Base-by-base conservation (phyloP, 2,113 vertebrate genomes). In the Xiphias gladius region DNA sequence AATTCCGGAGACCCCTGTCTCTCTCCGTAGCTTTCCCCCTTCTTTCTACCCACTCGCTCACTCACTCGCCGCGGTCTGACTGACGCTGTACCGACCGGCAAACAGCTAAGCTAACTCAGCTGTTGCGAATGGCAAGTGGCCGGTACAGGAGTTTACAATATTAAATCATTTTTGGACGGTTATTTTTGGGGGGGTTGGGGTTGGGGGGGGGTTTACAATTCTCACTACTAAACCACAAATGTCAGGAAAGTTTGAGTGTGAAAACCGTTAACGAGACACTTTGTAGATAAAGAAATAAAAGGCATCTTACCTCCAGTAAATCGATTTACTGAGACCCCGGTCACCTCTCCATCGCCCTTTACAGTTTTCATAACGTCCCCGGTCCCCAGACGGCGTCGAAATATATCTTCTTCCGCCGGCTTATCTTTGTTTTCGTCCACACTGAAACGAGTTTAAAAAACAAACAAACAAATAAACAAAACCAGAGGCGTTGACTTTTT, bases 241-340 rank as follows among this genome's bases (percentile, higher is more conserved):
- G 37, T 32, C 17, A 41, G 0, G 14, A 22, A 24, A 32, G 57
- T 30, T 54, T 1, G 52, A 28, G 7, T 4, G 22, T 7, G 14
- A 28, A 28, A 16, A 0, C 0, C 20, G 43, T 46, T 17, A 5
- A 50, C 48, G 20, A 7, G 13, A 43, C 19, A 54, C 9, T 9
- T 19, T 17, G n/a, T n/a, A n/a, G 19, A 48, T 1, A 17, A 19
- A 35, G 22, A 17, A n/a, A 1, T 46, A 1, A 82, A 32, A 17
- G 0, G 22, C 11, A 3, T 41, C 68, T 82, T 93, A 95, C 94
- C 94, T 92, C 65, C 55, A 1, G 85, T 85, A 9, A 93, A 90
- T 19, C 55, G 82, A 26, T 91, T 91, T 0, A 79, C 80, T 19
- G 88, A 90, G 83, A 76, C 73, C n/a, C 59, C 89, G 17, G 52